These are phyloP conservation scores for Plagodis pulveraria DNA, from an alignment of 2,888 invertebrate species.

Conservation along the genomic window DNA sequence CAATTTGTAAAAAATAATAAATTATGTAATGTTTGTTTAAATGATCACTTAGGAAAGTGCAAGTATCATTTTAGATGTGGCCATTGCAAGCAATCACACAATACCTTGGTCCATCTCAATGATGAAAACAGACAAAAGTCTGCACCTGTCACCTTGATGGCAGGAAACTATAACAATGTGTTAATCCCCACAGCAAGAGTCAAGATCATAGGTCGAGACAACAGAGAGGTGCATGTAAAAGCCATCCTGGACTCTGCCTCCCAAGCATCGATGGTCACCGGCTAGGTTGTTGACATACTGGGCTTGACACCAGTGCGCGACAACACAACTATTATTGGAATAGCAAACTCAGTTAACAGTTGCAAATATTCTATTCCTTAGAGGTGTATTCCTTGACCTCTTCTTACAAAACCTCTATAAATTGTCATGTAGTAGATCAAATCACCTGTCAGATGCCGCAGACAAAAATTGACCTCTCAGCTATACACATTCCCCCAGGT, in stretches of 20 bases:
- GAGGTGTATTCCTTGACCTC: conserved; percentile 2
- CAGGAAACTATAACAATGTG: conserved; percentile 4
- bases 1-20: background rate
- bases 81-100: conserved; percentile 7
- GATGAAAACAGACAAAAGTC: conserved; percentile 6
- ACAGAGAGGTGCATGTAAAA: conserved; percentile 1
- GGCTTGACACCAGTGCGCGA: conserved; percentile 1
- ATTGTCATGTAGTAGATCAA: conserved; percentile 6
- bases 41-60: background rate
- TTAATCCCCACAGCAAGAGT: conserved; percentile 4
- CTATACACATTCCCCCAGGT: conserved; percentile 1
- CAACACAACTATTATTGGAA: background rate
- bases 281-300: background rate
- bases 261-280: conserved; percentile 3
- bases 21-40: conserved; percentile 2
- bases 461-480: background rate
- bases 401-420: background rate
- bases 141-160: conserved; percentile 3
- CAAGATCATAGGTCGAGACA: background rate
- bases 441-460: no score
- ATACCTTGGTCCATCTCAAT: conserved; percentile 3
- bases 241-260: conserved; percentile 5
- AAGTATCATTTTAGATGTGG: conserved; percentile 3
- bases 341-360: conserved; percentile 1
- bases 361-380: conserved; percentile 5